These are phyloP conservation scores for Apis cerana DNA, from an alignment of 1,140 invertebrate species.

Conservation along the genomic window DNA sequence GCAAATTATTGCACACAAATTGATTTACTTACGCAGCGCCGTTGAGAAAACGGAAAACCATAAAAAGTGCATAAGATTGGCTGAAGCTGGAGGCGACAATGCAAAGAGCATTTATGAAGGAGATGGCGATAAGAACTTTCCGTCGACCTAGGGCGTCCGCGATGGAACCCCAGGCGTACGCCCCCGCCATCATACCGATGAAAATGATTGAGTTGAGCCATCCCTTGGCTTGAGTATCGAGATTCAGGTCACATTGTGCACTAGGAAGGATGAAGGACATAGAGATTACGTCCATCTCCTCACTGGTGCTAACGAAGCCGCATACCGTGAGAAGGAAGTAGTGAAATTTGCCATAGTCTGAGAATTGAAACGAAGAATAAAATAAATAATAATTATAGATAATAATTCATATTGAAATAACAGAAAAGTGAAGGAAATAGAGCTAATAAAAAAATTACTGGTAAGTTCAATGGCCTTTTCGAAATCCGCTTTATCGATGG, in stretches of 20 bases:
- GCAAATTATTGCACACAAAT: neutral
- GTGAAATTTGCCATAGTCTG: constrained; percentile 96
- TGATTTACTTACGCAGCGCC: constrained; percentile 90
- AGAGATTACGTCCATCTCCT: constrained; percentile 97
- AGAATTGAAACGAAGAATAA: neutral
- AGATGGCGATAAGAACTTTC: constrained; percentile 92
- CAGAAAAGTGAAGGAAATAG: neutral
- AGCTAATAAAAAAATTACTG: constrained; percentile 75
- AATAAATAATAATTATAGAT: too few relatives aligned
- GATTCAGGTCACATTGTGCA: constrained; percentile 94
- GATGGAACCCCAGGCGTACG: constrained; percentile 94
- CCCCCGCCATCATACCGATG: constrained; percentile 96
- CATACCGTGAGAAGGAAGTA: constrained; percentile 93
- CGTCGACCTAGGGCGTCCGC: constrained; percentile 93
- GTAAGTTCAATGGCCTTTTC: constrained; percentile 91
- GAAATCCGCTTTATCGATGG: constrained; percentile 88
- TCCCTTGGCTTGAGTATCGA: constrained; percentile 93
- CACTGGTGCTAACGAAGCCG: constrained; percentile 95
- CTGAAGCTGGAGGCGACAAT: constrained; percentile 93
- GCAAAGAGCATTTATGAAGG: constrained; percentile 93
- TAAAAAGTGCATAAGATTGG: constrained; percentile 92
- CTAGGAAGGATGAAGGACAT: constrained; percentile 97
- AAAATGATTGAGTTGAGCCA: constrained; percentile 93
- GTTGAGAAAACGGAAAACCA: constrained; percentile 94
- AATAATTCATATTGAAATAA: too few relatives aligned